Base-by-base conservation (phyloP, 2,888 invertebrate species). In the Andricus quercusramuli region DNA sequence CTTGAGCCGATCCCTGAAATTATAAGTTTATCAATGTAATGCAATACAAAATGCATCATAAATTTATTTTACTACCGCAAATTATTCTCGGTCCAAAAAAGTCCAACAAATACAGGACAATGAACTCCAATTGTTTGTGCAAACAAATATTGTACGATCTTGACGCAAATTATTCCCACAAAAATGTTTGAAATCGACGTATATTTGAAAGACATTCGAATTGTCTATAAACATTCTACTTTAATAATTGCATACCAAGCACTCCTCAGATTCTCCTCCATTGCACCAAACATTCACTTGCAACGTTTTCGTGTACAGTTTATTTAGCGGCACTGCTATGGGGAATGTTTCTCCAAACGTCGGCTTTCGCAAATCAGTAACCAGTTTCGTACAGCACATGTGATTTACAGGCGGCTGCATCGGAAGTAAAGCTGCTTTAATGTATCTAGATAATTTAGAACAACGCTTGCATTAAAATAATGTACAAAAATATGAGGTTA, bases 1-100 rank as follows among this genome's bases (percentile, higher is more conserved):
- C 97, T 95, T 99, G 98, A 78, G 97, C 97, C 90, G 98, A 98
- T 88, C 99, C 99, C 98, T 98, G 93, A 79, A 77, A 62, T 67
- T 67, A 83, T 78, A 65, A 79, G 64, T 66, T 78, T 64, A 78
- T 32, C 41, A 78, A 56, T 20, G 76, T 20, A 62, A 37, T 13
- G 13, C 47, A 17, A 47, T 37, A 17, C 5, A 15, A n/a, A 3
- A 37, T 22, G 9, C 29, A n/a, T 22, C 17, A 62, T n/a, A 6
- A 22, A 5, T n/a, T n/a, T 8, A 59, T 59, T 20, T 59, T 59
- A n/a, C 9, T 59, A n/a, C 9, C 8, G n/a, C n/a, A 15, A 4
- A 47, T 17, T 13, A 3, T 15, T 47, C 15, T 15, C 3, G 15
- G 17, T 15, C 47, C 15, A 47, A 47, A 47, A 17, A 15, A 4